Base-by-base conservation (phyloP, 2,113 vertebrate genomes). In the Notiomystis cincta region DNA sequence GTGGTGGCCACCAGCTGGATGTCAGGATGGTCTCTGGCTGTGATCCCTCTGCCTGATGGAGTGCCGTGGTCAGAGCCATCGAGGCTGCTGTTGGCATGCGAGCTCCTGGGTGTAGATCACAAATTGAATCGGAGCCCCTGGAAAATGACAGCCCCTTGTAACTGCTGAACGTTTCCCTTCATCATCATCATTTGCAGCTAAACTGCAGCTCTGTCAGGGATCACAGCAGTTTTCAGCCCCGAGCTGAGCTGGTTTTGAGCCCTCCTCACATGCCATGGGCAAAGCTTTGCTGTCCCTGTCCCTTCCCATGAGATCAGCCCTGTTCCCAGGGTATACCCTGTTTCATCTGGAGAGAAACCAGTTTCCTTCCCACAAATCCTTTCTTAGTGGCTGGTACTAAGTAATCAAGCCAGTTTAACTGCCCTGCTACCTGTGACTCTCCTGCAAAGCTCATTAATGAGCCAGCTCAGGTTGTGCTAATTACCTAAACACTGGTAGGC, bases 391-490 rank as follows among this genome's bases (percentile, higher is more conserved):
- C 14, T 78, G 86, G 7, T 38, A 15, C 81, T 84, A 51, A 65
- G 82, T 62, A 67, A 92, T 87, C 23, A 69, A 90, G 82, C 23
- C 13, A 16, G 16, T 85, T 82, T 94, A 87, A 88, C 83, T 69
- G 87, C 61, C 53, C 77, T 51, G 50, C 69, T 92, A 84, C 94
- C 90, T 87, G 79, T n/a, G 47, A 60, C 61, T 94, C 40, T 79
- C 48, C 79, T 66, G 72, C 90, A 90, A 94, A 90, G 37, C 73
- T 57, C 11, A 8, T 81, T 96, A 96, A 96, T 87, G 91, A 94
- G 80, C 12, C 20, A 78, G 65, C 87, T 95, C 91, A 79, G 92
- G 82, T 92, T 82, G 80, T 92, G 69, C 91, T 96, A 96, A 97
- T 96, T 96, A 92, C 86, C 18, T 11, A 17, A 86, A 65, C n/a